These are phyloP conservation scores for Ischnura elegans DNA, from an alignment of 2,888 invertebrate species.

Conservation along the genomic window DNA sequence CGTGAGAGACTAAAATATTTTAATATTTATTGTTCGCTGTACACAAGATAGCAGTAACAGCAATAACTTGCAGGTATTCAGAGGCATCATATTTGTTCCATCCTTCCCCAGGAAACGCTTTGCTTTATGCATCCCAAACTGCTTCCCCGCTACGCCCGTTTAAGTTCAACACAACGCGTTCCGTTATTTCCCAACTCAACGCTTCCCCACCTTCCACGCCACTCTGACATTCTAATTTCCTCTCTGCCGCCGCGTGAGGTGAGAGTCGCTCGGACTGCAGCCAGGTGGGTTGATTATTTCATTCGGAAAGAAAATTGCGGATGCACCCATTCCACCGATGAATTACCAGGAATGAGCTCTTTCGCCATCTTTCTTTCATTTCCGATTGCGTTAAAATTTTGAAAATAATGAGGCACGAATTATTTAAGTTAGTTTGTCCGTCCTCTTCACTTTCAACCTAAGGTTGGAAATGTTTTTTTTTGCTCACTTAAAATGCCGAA, in stretches of 20 bases:
- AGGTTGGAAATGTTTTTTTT: too few species aligned
- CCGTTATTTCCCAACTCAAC: neutral
- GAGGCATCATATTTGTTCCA: neutral
- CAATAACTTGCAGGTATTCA: too few species aligned
- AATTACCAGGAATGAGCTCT: too few species aligned
- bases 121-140: neutral
- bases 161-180: neutral
- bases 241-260: neutral
- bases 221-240: conserved; percentile 8
- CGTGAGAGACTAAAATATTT: too few species aligned
- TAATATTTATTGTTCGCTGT: too few species aligned
- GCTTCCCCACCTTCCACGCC: neutral
- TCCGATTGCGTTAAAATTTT: too few species aligned
- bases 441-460: too few species aligned
- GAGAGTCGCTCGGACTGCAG: neutral
- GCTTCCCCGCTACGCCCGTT: neutral
- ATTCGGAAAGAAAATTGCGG: neutral
- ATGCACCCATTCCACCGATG: neutral
- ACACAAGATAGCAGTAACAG: too few species aligned
- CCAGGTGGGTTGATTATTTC: neutral
- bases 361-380: too few species aligned
- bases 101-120: neutral
- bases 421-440: too few species aligned
- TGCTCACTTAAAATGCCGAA: too few species aligned
- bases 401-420: too few species aligned